These are phyloP conservation scores for Pholis gunnellus DNA, from an alignment of 2,113 vertebrate species.

Conservation along the genomic window DNA sequence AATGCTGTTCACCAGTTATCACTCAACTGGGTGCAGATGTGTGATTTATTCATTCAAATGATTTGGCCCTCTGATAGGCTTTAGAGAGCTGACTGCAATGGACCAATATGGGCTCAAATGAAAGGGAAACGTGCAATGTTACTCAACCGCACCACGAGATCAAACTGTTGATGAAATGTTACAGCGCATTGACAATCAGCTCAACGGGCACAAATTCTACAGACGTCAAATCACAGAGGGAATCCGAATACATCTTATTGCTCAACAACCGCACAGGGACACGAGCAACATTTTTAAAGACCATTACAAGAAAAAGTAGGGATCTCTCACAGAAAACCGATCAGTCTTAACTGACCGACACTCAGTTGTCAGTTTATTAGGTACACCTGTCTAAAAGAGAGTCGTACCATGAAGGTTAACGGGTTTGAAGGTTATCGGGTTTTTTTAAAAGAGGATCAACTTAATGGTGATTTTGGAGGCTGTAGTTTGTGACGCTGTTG, in stretches of 20 bases:
- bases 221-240: conserved; percentile 19
- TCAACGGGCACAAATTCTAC: conserved; percentile 48
- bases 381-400: not conserved
- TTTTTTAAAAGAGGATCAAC: not conserved
- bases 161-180: conserved; percentile 53
- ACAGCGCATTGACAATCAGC: conserved; percentile 87
- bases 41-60: conserved; percentile 83
- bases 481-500: conserved; percentile 25
- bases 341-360: not conserved
- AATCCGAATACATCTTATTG: not conserved
- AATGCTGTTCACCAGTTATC: conserved; percentile 85
- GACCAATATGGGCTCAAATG: conserved; percentile 87
- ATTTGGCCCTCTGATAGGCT: conserved; percentile 80
- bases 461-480: not conserved
- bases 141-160: conserved; percentile 72
- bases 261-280: not conserved
- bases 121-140: conserved; percentile 88
- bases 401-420: not conserved
- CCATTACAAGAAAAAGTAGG: not conserved
- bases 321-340: conserved; percentile 2
- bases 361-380: not conserved
- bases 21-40: conserved; percentile 77
- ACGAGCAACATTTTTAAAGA: not conserved
- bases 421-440: not conserved
- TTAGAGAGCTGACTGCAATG: conserved; percentile 84